Evolutionary conservation across 2,797 vertebrate species (phyloP), one percentile per base, ranked within the genome.

Genomic region (Myripristis murdjan): DNA sequence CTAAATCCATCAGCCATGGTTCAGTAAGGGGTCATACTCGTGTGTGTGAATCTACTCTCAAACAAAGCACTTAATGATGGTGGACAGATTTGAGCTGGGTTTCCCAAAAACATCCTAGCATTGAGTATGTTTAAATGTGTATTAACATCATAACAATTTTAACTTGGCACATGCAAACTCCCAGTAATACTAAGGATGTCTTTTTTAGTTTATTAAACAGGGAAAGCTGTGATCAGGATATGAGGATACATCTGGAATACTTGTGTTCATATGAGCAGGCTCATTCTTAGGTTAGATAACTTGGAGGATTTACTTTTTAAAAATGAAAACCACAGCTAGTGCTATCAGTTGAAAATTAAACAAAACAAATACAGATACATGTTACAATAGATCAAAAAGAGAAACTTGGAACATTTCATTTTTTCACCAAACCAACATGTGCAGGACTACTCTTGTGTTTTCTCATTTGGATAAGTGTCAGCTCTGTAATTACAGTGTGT

Each of bases 41-140:
- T 62, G 53, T 46, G 58, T 58, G 70, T 64, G n/a, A 78, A 60
- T 81, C 44, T 60, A 24, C 48, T 61, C 14, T 26, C 10, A 55
- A 49, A 66, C 52, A 59, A 73, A 41, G 39, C 14, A 41, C 39
- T 41, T 41, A 41, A 26, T 37, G 47, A 52, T 12, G 2, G 39
- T 52, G 15, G 9, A 81, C 14, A 48, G 46, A 46, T 63, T n/a
- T 1, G 16, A 5, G 6, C 43, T 18, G 31, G 57, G 51, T 56
- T 70, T 59, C 26, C 60, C 60, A 28, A 71, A 71, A 72, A 77
- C 64, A 60, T 65, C 24, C 12, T 8, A 65, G 24, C 12, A 20
- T 14, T 8, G 6, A 26, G 1, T 62, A 20, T 26, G 55, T 22
- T 22, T 20, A 11, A 20, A 48, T 24, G 11, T 12, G 11, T 22